Evolutionary conservation across 2,888 invertebrate genomes (phyloP).

Genomic region (Zaprionus obscuricornis): DNA sequence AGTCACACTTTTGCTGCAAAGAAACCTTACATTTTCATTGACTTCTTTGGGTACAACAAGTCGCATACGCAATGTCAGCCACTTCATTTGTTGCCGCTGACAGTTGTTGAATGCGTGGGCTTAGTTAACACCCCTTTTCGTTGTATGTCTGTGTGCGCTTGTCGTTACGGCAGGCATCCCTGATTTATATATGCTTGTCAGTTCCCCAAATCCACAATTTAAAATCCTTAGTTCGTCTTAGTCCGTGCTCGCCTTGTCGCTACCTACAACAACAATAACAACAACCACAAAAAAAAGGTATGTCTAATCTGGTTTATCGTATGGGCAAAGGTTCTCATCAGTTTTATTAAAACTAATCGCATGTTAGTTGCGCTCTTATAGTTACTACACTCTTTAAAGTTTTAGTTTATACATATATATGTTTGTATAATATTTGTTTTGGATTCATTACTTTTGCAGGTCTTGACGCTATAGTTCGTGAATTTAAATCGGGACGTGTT

Average conservation of each 20-base stretch:
- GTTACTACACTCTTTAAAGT: slow-evolving; percentile 7
- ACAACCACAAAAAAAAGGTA: no score
- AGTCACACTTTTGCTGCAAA: no score
- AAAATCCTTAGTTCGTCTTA: slow-evolving; percentile 40
- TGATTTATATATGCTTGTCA: slow-evolving; percentile 66
- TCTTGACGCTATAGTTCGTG: slow-evolving; percentile 84
- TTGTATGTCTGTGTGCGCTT: slow-evolving; percentile 5
- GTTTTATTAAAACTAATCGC: slow-evolving; percentile 52
- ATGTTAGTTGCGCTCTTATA: slow-evolving; percentile 41
- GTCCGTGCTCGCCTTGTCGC: slow-evolving; percentile 4
- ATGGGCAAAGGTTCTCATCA: slow-evolving; percentile 19
- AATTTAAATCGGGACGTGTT: slow-evolving; percentile 82
- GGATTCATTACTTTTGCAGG: slow-evolving; percentile 57
- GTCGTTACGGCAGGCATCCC: slow-evolving; percentile 18
- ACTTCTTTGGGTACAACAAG: slow-evolving; percentile 53
- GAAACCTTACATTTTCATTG: slow-evolving; percentile 50
- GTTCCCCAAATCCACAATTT: slow-evolving; percentile 36
- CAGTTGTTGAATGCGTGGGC: slow-evolving; percentile 60
- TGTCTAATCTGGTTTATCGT: slow-evolving; percentile 16
- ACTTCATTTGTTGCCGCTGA: slow-evolving; percentile 69
- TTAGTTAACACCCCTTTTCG: slow-evolving; percentile 28
- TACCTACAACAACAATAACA: no score
- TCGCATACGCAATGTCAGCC: slow-evolving; percentile 60
- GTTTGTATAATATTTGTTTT: slow-evolving; percentile 2
- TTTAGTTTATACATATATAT: background rate